Base-by-base conservation (phyloP, 2,888 invertebrate genomes). In the Alsophila aescularia region DNA sequence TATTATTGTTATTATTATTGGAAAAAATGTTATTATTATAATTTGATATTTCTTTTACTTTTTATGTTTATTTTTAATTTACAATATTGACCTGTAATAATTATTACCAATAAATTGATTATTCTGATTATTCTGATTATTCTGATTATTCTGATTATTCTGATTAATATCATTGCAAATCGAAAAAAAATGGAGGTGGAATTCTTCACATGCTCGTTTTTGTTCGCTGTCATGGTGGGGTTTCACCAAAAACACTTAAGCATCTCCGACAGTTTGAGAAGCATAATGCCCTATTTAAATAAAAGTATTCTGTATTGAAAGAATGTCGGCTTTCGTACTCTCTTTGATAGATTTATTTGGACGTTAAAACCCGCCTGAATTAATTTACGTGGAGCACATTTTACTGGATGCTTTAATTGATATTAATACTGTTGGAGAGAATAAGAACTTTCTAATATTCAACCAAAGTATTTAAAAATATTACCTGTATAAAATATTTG, bases 301-400 rank as follows among this genome's bases (percentile, higher is more conserved):
- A 47, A 47, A 54, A 59, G 52, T 40, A 50, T 57, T 57, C 47
- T 18, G 12, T 43, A 52, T 55, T 53, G 50, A 42, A 58, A 58
- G 56, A 55, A 50, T 43, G 49, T 44, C 55, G 44, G 64, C 56
- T 58, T 51, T 60, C 52, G 55, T 59, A 51, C 51, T 50, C 31
- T 40, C 44, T 52, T 61, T 59, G 61, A 61, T 59, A 49, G 55
- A 64, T 64, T 57, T 62, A 62, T 62, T 60, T 61, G 52, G 59
- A 61, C 59, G 55, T 51, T 56, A 64, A 60, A n/a, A n/a, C n/a
- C n/a, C 58, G 53, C 42, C 53, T 49, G 55, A 12, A 48, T 49
- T 60, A 64, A 62, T 62, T 60, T 42, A 47, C 27, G 57, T 54
- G 45, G 44, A 62, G 52, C 58, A 54, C 58, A 21, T 60, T 59